Base-by-base conservation (phyloP, 2,888 invertebrate genomes). In the Amiota minor region DNA sequence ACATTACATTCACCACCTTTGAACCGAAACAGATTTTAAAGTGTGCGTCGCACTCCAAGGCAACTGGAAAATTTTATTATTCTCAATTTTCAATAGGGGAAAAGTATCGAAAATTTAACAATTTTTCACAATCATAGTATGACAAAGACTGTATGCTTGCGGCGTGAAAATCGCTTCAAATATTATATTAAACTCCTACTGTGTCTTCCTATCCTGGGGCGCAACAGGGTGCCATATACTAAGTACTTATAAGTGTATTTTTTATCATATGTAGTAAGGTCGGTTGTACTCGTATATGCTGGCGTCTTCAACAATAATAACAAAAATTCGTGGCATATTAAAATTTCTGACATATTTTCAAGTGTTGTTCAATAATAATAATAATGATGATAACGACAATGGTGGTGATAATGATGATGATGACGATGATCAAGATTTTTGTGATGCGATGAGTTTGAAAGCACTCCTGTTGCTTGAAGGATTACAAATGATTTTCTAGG, bases 341-440 rank as follows among this genome's bases (percentile, higher is more conserved):
- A 76, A 81, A 79, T 80, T 79, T 84, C 80, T 74, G 78, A 82
- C 86, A 86, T 83, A 86, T 82, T 86, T 80, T 86, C 80, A 78
- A 86, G 85, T 84, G 86, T 74, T 79, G 76, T 73, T 72, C 65
- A 77, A 70, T 46, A 55, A 20, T 12, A 12, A 20, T 20, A 12
- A 59, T 59, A 9, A 20, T 59, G 59, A 11, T 59, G 56, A 56
- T 16, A 18, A 14, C 6, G 6, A 1, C 4, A 23, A 3, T 23
- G 3, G 3, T 23, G 35, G 6, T 35, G 35, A 35, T 35, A 8
- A 35, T 35, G 35, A 35, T 35, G 35, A 35, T 35, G 35, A 35
- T 35, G 35, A 35, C 6, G 35, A 35, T 35, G 35, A 35, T 35
- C n/a, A n/a, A n/a, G n/a, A n/a, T n/a, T n/a, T n/a, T n/a, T 35